phyloP scores from a whole-genome alignment of 2,888 invertebrate species.

The Petrolisthes cinctipes region DNA sequence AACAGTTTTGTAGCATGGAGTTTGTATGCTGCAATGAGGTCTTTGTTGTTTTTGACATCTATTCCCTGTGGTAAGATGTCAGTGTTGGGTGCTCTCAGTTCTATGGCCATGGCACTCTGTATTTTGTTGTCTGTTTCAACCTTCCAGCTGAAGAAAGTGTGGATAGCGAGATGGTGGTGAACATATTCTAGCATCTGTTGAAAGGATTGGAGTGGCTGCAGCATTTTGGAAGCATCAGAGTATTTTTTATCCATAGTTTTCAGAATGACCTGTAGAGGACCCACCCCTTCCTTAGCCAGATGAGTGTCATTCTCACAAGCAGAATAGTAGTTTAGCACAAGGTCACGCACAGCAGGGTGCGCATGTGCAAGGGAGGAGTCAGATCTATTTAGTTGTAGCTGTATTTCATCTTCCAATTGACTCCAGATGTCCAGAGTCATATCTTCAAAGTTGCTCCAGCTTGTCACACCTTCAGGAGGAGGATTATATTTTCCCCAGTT shows the following conservation, averaged over 20 bases:
- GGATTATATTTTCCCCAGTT: conserved; percentile 26
- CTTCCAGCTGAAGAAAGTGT: conserved; percentile 48
- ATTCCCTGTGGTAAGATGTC: conserved; percentile 36
- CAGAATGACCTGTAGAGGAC: conserved; percentile 24
- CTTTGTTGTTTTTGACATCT: conserved; percentile 9
- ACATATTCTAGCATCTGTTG: conserved; percentile 41
- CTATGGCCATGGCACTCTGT: conserved; percentile 31
- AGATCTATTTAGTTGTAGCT: neutral
- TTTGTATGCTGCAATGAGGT: conserved; percentile 20
- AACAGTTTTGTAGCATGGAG: conserved; percentile 27
- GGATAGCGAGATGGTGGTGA: conserved; percentile 37
- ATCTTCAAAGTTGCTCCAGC: conserved; percentile 40
- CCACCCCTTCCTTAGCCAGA: conserved; percentile 2
- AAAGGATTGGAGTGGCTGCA: conserved; percentile 32
- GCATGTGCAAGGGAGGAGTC: neutral
- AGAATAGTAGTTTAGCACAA: conserved; percentile 30
- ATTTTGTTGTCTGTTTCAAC: conserved; percentile 38
- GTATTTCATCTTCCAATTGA: conserved; percentile 9
- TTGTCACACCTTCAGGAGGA: conserved; percentile 19
- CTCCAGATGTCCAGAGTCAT: conserved; percentile 39
- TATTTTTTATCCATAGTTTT: conserved; percentile 35
- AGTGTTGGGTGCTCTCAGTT: conserved; percentile 27
- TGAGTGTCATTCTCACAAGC: conserved; percentile 36
- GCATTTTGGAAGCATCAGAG: neutral
- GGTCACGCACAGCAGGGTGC: conserved; percentile 5